Conservation (phyloP, 1,140 invertebrate species). For the Macrobrachium rosenbergii region DNA sequence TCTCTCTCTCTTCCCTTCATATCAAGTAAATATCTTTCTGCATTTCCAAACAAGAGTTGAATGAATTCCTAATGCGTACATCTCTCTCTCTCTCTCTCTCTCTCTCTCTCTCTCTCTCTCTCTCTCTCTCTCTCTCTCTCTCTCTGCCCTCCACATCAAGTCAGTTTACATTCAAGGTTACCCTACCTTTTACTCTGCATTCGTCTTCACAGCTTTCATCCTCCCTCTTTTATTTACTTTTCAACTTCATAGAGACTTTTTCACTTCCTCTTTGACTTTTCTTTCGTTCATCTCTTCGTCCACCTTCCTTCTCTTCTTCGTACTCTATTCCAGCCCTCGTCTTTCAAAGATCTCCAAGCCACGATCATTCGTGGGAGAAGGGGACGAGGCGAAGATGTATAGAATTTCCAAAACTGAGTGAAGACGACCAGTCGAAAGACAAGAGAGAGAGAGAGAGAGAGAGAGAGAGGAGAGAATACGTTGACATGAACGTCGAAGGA, state of each 20-base stretch:
- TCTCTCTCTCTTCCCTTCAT: conserved; percentile 4
- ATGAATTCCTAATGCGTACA: neutral
- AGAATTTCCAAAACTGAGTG: no score
- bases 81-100: conserved; percentile 10
- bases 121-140: conserved; percentile 28
- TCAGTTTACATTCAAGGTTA: neutral
- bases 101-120: conserved; percentile 26
- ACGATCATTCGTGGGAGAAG: neutral
- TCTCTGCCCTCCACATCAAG: neutral
- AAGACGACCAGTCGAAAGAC: neutral
- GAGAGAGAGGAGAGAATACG: conserved; percentile 2
- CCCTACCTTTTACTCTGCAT: neutral
- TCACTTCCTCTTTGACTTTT: conserved; percentile 8
- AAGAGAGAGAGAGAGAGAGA: conserved; percentile 22
- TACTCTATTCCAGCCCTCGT: neutral
- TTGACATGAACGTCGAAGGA: no score
- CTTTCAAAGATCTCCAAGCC: neutral
- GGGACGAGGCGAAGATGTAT: neutral
- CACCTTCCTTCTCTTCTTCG: neutral
- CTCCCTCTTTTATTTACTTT: conserved; percentile 15
- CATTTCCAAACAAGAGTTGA: neutral
- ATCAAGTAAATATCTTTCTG: neutral
- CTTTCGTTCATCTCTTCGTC: neutral
- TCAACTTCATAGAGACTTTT: neutral
- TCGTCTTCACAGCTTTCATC: conserved; percentile 6